Conservation (phyloP, 2,113 vertebrate species). For the Gymnarchus niloticus region DNA sequence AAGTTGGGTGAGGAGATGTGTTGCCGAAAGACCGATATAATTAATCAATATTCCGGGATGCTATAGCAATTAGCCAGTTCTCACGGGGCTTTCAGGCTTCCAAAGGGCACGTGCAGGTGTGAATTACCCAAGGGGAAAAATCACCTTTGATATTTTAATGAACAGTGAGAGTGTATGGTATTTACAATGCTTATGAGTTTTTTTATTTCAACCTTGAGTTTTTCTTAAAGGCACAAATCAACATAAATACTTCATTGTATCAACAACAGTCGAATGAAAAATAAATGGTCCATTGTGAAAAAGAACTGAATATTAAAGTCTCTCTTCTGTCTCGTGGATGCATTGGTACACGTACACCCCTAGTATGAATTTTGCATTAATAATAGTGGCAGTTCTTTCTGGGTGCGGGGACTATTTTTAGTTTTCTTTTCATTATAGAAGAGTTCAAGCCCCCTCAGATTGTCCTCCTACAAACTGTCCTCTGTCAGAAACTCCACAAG, state of each 20-base stretch:
- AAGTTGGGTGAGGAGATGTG: constrained; percentile 20
- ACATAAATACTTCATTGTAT: neutral
- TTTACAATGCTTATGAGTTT: neutral
- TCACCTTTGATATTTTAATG: constrained; percentile 3
- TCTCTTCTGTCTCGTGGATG: neutral
- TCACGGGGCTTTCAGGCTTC: neutral
- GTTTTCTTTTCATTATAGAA: neutral
- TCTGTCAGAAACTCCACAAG: neutral
- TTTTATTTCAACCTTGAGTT: neutral
- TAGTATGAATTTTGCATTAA: neutral
- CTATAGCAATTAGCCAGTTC: neutral
- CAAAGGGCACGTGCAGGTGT: neutral
- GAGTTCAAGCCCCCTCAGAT: neutral
- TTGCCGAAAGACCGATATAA: neutral
- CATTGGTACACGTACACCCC: neutral
- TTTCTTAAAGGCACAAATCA: neutral
- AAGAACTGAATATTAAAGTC: neutral
- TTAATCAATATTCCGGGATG: constrained; percentile 13
- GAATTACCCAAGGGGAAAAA: neutral
- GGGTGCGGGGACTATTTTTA: neutral
- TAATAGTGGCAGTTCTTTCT: neutral
- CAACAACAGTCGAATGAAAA: neutral
- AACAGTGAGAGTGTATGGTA: neutral
- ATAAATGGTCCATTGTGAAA: neutral
- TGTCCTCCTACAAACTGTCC: neutral